Evolutionary conservation across 2,113 vertebrate genomes (phyloP).

Genomic region (Zingel zingel): DNA sequence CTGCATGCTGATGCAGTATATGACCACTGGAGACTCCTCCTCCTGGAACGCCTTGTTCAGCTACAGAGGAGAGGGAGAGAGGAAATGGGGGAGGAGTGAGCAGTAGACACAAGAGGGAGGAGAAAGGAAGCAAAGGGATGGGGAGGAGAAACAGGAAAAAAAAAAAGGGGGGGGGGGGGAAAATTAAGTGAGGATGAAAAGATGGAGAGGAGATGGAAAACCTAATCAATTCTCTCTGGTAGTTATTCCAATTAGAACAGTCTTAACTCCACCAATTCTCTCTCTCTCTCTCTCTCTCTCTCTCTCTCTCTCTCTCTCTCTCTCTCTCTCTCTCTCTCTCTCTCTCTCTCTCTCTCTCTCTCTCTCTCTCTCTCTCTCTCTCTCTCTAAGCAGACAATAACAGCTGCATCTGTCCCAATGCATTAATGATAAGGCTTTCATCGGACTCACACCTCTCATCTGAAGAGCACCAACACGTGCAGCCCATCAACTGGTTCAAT

Average conservation of each 20-base stretch:
- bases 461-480: conserved; percentile 60
- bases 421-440: conserved; percentile 76
- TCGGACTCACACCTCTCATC: conserved; percentile 69
- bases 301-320: too few relatives aligned
- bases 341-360: not conserved
- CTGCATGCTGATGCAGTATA: conserved; percentile 99
- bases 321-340: too few relatives aligned
- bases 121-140: conserved; percentile 38
- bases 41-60: conserved; percentile 99
- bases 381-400: conserved; percentile 46
- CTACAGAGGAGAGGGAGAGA: conserved; percentile 75
- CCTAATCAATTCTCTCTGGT: conserved; percentile 72
- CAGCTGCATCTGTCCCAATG: conserved; percentile 72
- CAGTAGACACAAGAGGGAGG: conserved; percentile 54
- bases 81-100: conserved; percentile 63
- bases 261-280: conserved; percentile 50
- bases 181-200: conserved; percentile 68
- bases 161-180: conserved; percentile 1
- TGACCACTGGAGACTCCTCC: conserved; percentile 94
- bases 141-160: conserved; percentile 21
- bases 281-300: conserved; percentile 3
- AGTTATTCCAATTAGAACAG: conserved; percentile 68
- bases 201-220: conserved; percentile 63
- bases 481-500: conserved; percentile 57
- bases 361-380: too few relatives aligned